Conservation (phyloP, 2,797 vertebrate genomes). For the Xenopus petersii region DNA sequence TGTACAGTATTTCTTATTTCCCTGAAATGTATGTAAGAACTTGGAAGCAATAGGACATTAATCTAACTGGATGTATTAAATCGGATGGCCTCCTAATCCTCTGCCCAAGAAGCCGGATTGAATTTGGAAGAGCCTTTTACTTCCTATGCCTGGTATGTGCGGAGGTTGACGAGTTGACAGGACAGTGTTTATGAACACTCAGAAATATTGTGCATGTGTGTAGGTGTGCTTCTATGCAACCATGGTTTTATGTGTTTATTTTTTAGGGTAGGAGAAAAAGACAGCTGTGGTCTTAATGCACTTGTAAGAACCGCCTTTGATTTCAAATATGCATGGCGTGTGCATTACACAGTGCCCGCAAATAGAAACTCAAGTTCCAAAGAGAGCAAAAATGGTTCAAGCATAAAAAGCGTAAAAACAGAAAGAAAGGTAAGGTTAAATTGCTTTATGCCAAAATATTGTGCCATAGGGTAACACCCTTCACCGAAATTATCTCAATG, state of each 20-base stretch:
- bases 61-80: neutral
- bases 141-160: conserved; percentile 12
- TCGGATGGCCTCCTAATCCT: conserved; percentile 1
- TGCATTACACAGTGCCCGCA: neutral
- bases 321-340: neutral
- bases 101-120: conserved; percentile 4
- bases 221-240: conserved; percentile 53
- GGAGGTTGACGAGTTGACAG: conserved; percentile 21
- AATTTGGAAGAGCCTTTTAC: conserved; percentile 4
- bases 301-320: neutral
- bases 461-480: no score
- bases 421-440: no score
- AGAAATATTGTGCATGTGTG: conserved; percentile 52
- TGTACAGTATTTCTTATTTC: neutral
- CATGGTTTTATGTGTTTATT: neutral
- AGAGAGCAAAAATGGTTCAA: no score
- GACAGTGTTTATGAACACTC: conserved; percentile 18
- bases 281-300: conserved; percentile 1
- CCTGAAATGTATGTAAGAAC: neutral
- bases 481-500: no score
- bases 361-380: neutral
- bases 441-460: no score
- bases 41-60: neutral
- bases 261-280: neutral
- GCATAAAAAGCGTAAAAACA: no score